Percentiles rank a stretch among this genome's conserved stretches.
These are phyloP conservation scores for Mastomys natalensis DNA, from an alignment of 2,113 vertebrate genomes.

Conservation along the genomic window DNA sequence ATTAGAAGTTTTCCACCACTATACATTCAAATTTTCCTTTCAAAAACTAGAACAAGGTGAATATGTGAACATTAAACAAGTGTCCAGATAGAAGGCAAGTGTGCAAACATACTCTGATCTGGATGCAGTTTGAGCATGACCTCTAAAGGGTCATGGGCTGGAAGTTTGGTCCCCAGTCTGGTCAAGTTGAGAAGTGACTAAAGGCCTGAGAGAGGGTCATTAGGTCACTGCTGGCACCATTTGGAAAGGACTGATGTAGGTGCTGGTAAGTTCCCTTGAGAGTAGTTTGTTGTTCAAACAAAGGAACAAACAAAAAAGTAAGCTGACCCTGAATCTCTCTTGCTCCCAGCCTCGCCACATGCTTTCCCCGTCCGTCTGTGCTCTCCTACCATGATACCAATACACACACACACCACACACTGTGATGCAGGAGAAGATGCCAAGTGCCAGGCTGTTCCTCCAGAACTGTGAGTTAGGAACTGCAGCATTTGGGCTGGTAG, in stretches of 20 bases:
- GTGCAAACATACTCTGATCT: background rate
- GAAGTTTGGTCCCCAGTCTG: background rate
- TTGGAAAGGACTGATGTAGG: background rate
- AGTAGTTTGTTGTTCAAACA: background rate
- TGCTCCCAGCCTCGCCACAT: background rate
- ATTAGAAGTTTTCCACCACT: background rate
- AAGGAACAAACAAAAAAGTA: background rate
- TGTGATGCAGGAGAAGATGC: background rate
- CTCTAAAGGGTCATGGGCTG: background rate
- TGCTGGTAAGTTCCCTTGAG: background rate
- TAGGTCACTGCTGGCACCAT: background rate
- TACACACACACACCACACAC: too few relatives aligned
- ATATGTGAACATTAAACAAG: constrained; percentile 11
- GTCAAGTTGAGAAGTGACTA: background rate
- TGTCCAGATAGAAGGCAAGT: background rate
- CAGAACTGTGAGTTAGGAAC: background rate
- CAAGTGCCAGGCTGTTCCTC: background rate
- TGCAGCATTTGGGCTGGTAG: background rate
- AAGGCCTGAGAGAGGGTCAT: background rate
- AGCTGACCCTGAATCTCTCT: background rate
- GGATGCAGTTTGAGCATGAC: background rate
- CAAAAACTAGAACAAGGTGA: constrained; percentile 35
- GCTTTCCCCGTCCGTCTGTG: background rate
- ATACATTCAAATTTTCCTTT: background rate
- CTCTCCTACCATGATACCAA: too few relatives aligned